Conservation (phyloP, 1,140 invertebrate genomes). For the Ericerus pela region DNA sequence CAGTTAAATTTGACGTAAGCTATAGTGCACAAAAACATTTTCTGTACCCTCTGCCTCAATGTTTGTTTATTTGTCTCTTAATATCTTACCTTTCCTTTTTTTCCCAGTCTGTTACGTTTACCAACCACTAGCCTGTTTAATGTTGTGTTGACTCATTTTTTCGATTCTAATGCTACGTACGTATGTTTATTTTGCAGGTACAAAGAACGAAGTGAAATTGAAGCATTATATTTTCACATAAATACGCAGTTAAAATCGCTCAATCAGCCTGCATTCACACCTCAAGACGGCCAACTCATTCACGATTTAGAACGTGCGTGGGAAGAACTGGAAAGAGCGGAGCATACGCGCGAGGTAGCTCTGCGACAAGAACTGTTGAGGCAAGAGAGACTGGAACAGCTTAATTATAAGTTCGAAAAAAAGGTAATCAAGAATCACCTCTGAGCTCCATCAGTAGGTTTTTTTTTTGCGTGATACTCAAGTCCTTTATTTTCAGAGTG, state of each 20-base stretch:
- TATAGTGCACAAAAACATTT: no score
- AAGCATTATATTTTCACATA: constrained; percentile 90
- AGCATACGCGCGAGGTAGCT: constrained; percentile 85
- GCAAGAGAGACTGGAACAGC: constrained; percentile 84
- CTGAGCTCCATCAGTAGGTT: not conserved
- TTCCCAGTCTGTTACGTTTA: no score
- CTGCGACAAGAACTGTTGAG: constrained; percentile 77
- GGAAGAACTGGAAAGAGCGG: constrained; percentile 82
- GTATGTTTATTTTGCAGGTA: constrained; percentile 44
- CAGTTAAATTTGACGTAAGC: no score
- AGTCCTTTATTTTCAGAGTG: constrained; percentile 41
- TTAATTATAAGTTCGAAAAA: constrained; percentile 90
- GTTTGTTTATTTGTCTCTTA: no score
- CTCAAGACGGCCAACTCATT: constrained; percentile 77
- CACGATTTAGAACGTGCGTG: constrained; percentile 89
- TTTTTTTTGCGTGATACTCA: not conserved
- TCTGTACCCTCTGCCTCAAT: no score
- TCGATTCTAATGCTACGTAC: no score
- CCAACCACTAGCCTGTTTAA: no score
- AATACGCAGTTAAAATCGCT: constrained; percentile 90
- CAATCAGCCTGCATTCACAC: constrained; percentile 73
- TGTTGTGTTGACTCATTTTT: no score
- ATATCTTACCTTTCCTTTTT: no score
- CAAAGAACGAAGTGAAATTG: constrained; percentile 90
- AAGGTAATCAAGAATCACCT: constrained; percentile 44